Conservation (phyloP, 1,140 invertebrate species). For the Lethrus apterus region DNA sequence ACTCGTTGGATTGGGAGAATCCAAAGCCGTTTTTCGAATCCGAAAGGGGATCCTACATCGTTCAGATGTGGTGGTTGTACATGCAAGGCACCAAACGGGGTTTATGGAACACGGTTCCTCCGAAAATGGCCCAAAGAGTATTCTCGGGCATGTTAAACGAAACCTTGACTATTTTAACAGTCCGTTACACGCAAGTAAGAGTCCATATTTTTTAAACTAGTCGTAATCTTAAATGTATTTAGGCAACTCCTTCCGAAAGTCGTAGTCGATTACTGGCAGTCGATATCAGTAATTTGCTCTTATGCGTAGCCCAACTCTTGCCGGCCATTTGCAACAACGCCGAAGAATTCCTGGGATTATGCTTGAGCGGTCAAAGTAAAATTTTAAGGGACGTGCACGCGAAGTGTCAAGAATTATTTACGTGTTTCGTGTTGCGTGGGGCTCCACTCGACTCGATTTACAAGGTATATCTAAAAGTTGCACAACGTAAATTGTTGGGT, state of each 20-base stretch:
- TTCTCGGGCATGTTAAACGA: conserved; percentile 75
- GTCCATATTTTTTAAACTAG: conserved; percentile 3
- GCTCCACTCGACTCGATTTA: conserved; percentile 61
- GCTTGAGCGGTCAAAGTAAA: conserved; percentile 49
- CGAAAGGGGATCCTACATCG: conserved; percentile 63
- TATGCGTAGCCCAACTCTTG: conserved; percentile 61
- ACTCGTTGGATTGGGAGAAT: conserved; percentile 61
- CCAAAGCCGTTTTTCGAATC: conserved; percentile 55
- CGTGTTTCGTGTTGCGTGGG: conserved; percentile 61
- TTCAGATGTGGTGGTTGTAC: conserved; percentile 82
- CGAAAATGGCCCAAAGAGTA: conserved; percentile 70
- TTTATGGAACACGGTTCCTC: conserved; percentile 72
- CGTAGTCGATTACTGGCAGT: conserved; percentile 55
- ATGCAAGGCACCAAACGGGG: conserved; percentile 70
- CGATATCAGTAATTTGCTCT: conserved; percentile 65
- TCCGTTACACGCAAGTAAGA: conserved; percentile 64
- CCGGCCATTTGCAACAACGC: conserved; percentile 55
- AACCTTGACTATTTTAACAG: conserved; percentile 65
- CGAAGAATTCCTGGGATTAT: conserved; percentile 53
- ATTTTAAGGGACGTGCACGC: conserved; percentile 66
- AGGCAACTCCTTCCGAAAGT: conserved; percentile 55
- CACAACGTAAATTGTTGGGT: background rate
- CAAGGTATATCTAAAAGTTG: conserved; percentile 49
- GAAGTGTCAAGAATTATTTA: conserved; percentile 67
- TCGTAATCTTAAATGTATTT: too few species aligned